A percentile compares a stretch with the other conserved stretches of the same genome.
Evolutionary conservation across 2,113 vertebrate species (phyloP).

Genomic region (Hippocampus comes): DNA sequence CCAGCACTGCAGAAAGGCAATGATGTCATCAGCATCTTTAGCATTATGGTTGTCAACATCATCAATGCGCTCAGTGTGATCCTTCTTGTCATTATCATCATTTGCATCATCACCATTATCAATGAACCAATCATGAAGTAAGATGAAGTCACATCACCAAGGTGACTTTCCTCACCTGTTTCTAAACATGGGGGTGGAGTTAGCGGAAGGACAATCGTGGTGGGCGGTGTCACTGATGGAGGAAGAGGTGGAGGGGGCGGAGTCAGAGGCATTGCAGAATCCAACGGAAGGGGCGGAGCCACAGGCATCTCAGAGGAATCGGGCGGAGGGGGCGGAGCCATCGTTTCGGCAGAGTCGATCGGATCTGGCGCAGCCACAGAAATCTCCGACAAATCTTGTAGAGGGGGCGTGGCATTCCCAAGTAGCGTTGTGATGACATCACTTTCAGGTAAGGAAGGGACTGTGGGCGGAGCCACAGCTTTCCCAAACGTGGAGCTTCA

Average conservation of each 20-base stretch:
- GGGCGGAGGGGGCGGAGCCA: conserved; percentile 35
- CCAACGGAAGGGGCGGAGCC: neutral
- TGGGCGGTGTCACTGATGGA: neutral
- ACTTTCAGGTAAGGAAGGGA: conserved; percentile 47
- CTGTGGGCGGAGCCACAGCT: conserved; percentile 60
- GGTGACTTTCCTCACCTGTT: conserved; percentile 52
- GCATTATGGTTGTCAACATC: neutral
- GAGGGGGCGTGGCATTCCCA: conserved; percentile 38
- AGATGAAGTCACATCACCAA: neutral
- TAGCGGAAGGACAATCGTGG: neutral
- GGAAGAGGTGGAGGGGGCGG: conserved; percentile 15
- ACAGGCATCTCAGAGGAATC: neutral
- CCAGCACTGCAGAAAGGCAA: conserved; percentile 53
- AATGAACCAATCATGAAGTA: too few relatives aligned
- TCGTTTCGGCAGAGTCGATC: too few relatives aligned
- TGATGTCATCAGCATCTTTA: conserved; percentile 23
- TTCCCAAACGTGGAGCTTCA: conserved; percentile 70
- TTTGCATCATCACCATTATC: neutral
- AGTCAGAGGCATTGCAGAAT: neutral
- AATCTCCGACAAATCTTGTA: conserved; percentile 4
- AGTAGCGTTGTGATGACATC: conserved; percentile 53
- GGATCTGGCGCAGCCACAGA: conserved; percentile 6
- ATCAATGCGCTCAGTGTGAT: neutral
- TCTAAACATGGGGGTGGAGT: conserved; percentile 45
- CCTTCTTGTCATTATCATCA: neutral